phyloP scores from a whole-genome alignment of 2,797 vertebrate genomes.

The Poeciliopsis infans region DNA sequence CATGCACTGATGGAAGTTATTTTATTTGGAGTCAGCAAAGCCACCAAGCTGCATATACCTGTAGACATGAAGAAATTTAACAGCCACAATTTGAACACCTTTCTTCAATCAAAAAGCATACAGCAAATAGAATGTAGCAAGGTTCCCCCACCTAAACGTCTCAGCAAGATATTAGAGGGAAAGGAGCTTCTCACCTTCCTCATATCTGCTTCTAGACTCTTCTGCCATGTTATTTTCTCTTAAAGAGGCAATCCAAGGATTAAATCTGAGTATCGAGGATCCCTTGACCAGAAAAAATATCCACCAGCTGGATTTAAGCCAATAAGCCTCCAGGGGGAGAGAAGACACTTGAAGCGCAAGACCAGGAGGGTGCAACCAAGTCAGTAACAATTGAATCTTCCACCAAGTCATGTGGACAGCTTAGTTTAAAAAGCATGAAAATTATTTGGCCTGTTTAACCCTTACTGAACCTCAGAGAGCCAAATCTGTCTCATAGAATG shows the following conservation, averaged over 20 bases:
- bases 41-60: constrained; percentile 22
- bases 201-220: constrained; percentile 28
- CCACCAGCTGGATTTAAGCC: constrained; percentile 40
- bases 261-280: constrained; percentile 32
- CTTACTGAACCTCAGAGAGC: background rate
- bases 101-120: constrained; percentile 6
- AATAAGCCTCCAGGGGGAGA: constrained; percentile 13
- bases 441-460: background rate
- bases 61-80: constrained; percentile 27
- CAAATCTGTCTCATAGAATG: background rate
- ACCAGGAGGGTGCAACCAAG: background rate
- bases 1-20: constrained; percentile 2
- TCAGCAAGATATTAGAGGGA: constrained; percentile 13
- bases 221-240: constrained; percentile 21
- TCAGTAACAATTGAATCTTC: constrained; percentile 28
- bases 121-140: background rate
- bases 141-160: background rate
- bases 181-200: constrained; percentile 13
- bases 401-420: constrained; percentile 6
- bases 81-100: background rate
- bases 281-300: constrained; percentile 38
- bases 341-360: constrained; percentile 19
- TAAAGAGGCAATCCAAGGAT: constrained; percentile 43
- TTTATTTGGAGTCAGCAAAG: constrained; percentile 26
- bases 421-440: constrained; percentile 19